Evolutionary conservation across 2,113 vertebrate genomes (phyloP).

Genomic region (Pelodiscus sinensis): DNA sequence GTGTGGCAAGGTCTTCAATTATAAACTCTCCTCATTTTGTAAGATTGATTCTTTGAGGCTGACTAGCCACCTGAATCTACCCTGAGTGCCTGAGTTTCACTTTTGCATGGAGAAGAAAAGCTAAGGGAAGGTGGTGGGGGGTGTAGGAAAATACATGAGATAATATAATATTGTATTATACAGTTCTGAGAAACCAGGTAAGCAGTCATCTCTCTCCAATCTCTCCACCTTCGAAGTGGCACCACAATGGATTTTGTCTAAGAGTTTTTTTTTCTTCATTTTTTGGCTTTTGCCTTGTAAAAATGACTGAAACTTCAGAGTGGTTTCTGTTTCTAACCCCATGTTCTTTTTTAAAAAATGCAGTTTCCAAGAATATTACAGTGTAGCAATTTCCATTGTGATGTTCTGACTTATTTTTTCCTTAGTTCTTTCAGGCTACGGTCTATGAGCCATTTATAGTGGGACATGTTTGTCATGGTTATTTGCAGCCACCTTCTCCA

Average conservation of each 20-base stretch:
- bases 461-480: neutral
- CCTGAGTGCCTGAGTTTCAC: neutral
- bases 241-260: neutral
- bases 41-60: slow-evolving; percentile 8
- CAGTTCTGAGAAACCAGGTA: neutral
- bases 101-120: neutral
- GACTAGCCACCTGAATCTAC: neutral
- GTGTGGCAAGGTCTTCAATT: neutral
- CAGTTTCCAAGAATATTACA: neutral
- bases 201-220: neutral
- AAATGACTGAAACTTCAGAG: neutral
- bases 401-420: neutral
- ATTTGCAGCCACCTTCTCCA: neutral
- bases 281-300: neutral
- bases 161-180: neutral
- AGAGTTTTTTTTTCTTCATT: neutral
- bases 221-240: neutral
- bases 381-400: neutral
- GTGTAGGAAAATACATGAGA: neutral
- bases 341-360: neutral
- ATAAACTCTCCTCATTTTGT: neutral
- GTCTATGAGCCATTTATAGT: neutral
- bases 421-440: neutral
- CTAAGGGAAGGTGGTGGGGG: neutral
- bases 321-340: neutral